Evolutionary conservation across 1,140 invertebrate species (phyloP).

Genomic region (Trichonephila clavipes): DNA sequence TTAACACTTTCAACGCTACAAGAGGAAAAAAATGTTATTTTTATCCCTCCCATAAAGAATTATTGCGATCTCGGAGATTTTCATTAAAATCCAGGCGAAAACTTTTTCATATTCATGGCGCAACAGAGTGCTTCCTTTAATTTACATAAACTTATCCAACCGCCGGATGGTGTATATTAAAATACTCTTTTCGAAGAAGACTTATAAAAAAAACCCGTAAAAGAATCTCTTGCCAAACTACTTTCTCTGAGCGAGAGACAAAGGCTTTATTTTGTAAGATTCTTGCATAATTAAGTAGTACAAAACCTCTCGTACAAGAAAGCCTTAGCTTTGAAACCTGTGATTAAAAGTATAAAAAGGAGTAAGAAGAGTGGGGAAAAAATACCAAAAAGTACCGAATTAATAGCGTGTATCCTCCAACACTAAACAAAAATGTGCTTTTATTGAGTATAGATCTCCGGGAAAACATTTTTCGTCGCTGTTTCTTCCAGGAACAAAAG

Average conservation of each 20-base stretch:
- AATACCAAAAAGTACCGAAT: constrained; percentile 61
- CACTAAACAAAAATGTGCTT: constrained; percentile 76
- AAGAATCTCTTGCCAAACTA: constrained; percentile 56
- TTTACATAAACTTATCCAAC: constrained; percentile 71
- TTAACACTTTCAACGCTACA: constrained; percentile 60
- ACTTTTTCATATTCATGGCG: constrained; percentile 76
- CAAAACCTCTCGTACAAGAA: constrained; percentile 71
- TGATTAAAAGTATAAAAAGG: constrained; percentile 65
- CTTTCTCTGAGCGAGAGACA: constrained; percentile 50
- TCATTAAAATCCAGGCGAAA: constrained; percentile 70
- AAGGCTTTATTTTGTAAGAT: constrained; percentile 76
- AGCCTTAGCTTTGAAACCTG: neutral
- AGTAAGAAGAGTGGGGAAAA: neutral
- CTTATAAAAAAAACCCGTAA: constrained; percentile 18
- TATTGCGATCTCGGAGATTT: constrained; percentile 74
- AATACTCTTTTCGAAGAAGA: constrained; percentile 53
- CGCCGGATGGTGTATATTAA: constrained; percentile 70
- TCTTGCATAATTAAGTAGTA: constrained; percentile 76
- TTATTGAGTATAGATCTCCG: constrained; percentile 73
- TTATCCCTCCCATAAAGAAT: constrained; percentile 74
- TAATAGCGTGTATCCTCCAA: constrained; percentile 64
- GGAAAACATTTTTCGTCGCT: constrained; percentile 74
- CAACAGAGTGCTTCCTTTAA: constrained; percentile 70
- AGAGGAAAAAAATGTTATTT: constrained; percentile 70
- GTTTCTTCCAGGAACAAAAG: constrained; percentile 72